phyloP scores from a whole-genome alignment of 2,888 invertebrate genomes.

The Idaea straminata region DNA sequence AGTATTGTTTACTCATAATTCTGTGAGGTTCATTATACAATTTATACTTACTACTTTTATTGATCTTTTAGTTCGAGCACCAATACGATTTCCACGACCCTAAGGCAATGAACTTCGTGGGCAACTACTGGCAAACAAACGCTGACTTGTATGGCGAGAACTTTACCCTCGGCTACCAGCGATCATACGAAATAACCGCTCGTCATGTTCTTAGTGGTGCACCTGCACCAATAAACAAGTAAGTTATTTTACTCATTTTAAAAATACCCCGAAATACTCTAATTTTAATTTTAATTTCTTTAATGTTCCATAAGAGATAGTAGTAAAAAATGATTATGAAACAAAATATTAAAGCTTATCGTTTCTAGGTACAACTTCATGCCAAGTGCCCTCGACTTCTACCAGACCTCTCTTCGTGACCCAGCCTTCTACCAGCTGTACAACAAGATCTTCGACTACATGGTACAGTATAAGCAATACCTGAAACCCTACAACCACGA shows the following conservation, averaged over 20 bases:
- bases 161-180: slow-evolving; percentile 54
- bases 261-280: neutral
- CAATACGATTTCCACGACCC: slow-evolving; percentile 52
- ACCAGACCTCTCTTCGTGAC: slow-evolving; percentile 84
- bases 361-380: slow-evolving; percentile 58
- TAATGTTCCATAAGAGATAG: neutral
- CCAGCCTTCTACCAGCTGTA: slow-evolving; percentile 86
- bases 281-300: neutral
- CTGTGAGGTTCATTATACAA: neutral
- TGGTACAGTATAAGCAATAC: slow-evolving; percentile 81
- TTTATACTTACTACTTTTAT: neutral
- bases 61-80: slow-evolving; percentile 52
- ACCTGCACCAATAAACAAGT: slow-evolving; percentile 48
- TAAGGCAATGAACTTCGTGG: slow-evolving; percentile 76
- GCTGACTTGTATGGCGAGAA: slow-evolving; percentile 63
- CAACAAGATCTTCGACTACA: slow-evolving; percentile 79
- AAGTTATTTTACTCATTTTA: slow-evolving; percentile 21
- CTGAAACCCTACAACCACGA: slow-evolving; percentile 80
- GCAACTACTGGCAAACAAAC: slow-evolving; percentile 80
- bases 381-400: slow-evolving; percentile 82
- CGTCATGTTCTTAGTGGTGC: slow-evolving; percentile 63
- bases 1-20: slow-evolving; percentile 12
- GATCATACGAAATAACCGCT: slow-evolving; percentile 80
- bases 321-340: neutral
- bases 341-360: slow-evolving; percentile 6